These are phyloP conservation scores for Acronicta aceris DNA, from an alignment of 2,888 invertebrate species.

Conservation along the genomic window DNA sequence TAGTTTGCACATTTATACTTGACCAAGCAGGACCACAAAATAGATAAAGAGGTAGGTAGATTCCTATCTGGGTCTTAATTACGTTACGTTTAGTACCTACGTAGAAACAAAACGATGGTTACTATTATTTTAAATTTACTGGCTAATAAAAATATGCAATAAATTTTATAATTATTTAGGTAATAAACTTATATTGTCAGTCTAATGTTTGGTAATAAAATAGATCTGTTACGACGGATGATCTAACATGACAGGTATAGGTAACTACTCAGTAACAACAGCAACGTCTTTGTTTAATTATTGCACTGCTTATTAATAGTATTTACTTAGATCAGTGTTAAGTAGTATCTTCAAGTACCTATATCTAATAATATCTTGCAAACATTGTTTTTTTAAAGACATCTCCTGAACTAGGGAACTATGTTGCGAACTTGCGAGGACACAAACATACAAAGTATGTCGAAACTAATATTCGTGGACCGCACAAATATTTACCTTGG, in stretches of 20 bases:
- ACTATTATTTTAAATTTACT: not conserved
- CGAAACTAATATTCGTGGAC: too few species aligned
- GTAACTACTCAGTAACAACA: not conserved
- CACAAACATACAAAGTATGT: too few species aligned
- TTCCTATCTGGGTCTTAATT: not conserved
- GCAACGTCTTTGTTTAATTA: not conserved
- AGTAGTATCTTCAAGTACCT: too few species aligned
- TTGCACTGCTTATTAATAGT: too few species aligned
- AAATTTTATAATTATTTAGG: not conserved
- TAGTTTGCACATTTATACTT: not conserved
- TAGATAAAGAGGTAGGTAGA: not conserved
- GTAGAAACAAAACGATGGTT: not conserved
- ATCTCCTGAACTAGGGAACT: too few species aligned
- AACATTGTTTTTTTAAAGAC: too few species aligned
- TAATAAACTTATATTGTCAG: not conserved
- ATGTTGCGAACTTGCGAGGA: too few species aligned
- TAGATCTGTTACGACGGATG: constrained; percentile 1
- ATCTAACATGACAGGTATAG: not conserved
- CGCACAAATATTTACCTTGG: too few species aligned
- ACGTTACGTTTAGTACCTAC: not conserved
- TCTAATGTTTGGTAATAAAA: not conserved
- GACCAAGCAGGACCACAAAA: too few species aligned
- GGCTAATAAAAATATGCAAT: not conserved
- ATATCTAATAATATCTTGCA: too few species aligned
- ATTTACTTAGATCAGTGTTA: too few species aligned